A percentile compares a stretch with the other conserved stretches of the same genome.
These are phyloP conservation scores for Leptarthrus brevirostris DNA, from an alignment of 2,888 invertebrate genomes.

Conservation along the genomic window DNA sequence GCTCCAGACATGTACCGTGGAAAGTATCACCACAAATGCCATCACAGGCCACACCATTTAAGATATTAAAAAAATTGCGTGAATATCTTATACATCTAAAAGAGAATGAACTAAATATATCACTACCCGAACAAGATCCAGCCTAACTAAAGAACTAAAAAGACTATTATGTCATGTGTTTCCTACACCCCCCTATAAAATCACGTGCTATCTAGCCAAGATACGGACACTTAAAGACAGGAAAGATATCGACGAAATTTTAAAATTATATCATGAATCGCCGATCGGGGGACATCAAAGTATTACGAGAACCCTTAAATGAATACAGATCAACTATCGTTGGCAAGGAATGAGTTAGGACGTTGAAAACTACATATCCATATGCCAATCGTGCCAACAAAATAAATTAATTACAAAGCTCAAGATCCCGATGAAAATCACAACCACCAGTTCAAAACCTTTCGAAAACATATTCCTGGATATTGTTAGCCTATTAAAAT, in stretches of 20 bases:
- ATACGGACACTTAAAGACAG: background rate
- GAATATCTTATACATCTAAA: background rate
- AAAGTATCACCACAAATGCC: no score
- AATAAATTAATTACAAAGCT: background rate
- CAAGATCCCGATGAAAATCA: background rate
- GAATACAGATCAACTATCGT: background rate
- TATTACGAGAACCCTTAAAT: background rate
- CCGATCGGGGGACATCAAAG: background rate
- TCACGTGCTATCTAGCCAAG: background rate
- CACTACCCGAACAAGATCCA: background rate
- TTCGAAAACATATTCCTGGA: background rate
- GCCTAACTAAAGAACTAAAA: background rate
- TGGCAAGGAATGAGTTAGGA: background rate
- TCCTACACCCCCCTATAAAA: background rate
- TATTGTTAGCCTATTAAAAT: background rate
- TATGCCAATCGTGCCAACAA: background rate
- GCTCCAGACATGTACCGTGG: no score
- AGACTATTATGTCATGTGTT: background rate
- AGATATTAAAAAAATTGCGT: background rate
- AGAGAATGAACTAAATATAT: background rate
- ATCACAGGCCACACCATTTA: no score
- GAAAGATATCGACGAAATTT: background rate
- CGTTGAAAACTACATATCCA: background rate
- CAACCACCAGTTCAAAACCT: background rate
- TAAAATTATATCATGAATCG: background rate